Evolutionary conservation across 2,888 invertebrate genomes (phyloP).

Genomic region (Polydesmus complanatus): DNA sequence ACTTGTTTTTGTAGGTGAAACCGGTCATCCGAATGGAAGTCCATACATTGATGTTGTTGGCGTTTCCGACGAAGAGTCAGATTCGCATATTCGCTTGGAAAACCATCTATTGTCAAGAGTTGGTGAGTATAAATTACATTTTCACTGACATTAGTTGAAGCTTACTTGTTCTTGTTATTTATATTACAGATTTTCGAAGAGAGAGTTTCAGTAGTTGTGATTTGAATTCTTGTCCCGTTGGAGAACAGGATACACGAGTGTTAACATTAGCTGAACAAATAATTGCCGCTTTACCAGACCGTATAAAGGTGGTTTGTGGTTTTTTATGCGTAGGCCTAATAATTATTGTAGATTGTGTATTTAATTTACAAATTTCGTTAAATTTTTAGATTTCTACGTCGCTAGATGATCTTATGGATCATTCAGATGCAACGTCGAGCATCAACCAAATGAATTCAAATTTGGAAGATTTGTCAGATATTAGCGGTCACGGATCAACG

Average conservation of each 20-base stretch:
- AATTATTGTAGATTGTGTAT: neutral
- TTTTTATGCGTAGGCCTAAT: neutral
- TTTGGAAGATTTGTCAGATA: conserved; percentile 50
- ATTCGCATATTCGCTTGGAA: conserved; percentile 17
- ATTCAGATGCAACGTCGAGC: conserved; percentile 32
- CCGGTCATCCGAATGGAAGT: conserved; percentile 16
- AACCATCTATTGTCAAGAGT: neutral
- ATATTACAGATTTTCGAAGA: conserved; percentile 18
- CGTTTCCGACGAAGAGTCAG: conserved; percentile 23
- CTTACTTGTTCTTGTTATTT: neutral
- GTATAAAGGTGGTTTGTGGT: conserved; percentile 62
- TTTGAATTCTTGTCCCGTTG: conserved; percentile 34
- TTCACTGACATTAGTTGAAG: neutral
- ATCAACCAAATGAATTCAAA: conserved; percentile 32
- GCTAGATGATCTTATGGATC: conserved; percentile 20
- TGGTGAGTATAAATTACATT: neutral
- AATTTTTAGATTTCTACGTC: conserved; percentile 12
- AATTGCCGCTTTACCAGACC: conserved; percentile 93
- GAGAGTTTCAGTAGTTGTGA: conserved; percentile 25
- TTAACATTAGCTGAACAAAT: conserved; percentile 92
- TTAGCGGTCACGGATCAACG: conserved; percentile 17
- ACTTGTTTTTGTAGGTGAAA: conserved; percentile 9
- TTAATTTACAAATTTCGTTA: neutral
- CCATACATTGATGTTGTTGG: conserved; percentile 22
- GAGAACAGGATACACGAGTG: conserved; percentile 83